Base-by-base conservation (phyloP, 2,888 invertebrate species). In the Cinara cedri region DNA sequence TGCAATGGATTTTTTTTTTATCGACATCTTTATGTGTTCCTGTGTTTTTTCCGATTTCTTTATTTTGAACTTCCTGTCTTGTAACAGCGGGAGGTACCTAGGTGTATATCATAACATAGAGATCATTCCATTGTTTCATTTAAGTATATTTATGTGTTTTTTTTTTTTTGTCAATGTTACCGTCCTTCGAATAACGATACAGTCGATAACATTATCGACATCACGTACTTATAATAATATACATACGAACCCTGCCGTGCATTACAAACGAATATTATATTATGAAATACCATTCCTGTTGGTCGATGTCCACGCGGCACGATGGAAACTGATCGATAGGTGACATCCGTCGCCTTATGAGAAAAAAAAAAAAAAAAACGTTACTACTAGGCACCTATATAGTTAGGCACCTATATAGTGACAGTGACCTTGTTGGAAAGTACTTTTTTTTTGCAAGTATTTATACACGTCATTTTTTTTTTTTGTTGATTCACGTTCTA, bases 171-270 rank as follows among this genome's bases (percentile, higher is more conserved):
- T 49, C 68, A 19, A 42, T 65, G 44, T 68, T 66, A n/a, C 57
- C 68, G 76, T 76, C 76, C 76, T 76, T 76, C 76, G 68, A 76
- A 66, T 75, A 51, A 74, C 19, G 63, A 75, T 66, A n/a, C 34
- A 76, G 57, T 68, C 51, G 44, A 57, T 66, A 72, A 57, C 11
- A 63, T 49, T 65, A 65, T 13, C 46, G 46, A 68, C 76, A 55
- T 76, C 66, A 34, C 66, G 76, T 76, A 57, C 42, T 21, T 34
- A 16, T 26, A 46, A 13, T 46, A 34, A 4, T 34, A 34, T 34
- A 4, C 6, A 6, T 34, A 34, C 34, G 46, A 57, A 66, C 66
- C 68, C 76, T 68, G 76, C 49, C 60, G 66, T 76, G 76, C 68
- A 68, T 76, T 76, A 76, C 68, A 76, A 75, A 66, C 65, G 54